These are phyloP conservation scores for Bucco capensis DNA, from an alignment of 2,113 vertebrate species.

Conservation along the genomic window DNA sequence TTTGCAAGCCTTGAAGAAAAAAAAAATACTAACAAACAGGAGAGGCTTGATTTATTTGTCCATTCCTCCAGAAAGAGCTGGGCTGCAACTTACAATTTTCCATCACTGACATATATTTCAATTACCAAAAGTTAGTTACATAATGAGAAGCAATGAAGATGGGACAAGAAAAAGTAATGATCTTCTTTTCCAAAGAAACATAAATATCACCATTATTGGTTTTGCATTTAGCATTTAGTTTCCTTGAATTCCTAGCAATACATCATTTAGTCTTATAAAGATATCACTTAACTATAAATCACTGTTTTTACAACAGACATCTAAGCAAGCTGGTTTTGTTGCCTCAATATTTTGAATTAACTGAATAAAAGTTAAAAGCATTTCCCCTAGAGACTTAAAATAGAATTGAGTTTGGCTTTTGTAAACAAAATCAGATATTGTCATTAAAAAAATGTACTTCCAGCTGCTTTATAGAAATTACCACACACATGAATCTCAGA, in stretches of 20 bases:
- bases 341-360: conserved; percentile 63
- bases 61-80: neutral
- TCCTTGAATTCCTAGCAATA: conserved; percentile 61
- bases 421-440: conserved; percentile 63
- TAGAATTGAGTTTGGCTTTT: conserved; percentile 53
- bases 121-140: neutral
- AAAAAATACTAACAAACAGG: neutral
- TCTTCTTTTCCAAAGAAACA: conserved; percentile 30
- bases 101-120: neutral
- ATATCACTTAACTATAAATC: conserved; percentile 75
- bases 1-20: neutral
- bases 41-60: neutral
- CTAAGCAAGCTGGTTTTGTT: conserved; percentile 64
- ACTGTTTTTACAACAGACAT: conserved; percentile 64
- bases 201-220: conserved; percentile 55
- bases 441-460: conserved; percentile 57
- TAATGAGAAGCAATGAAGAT: neutral
- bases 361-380: conserved; percentile 69
- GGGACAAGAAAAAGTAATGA: neutral
- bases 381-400: conserved; percentile 38
- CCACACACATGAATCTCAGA: conserved; percentile 38
- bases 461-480: conserved; percentile 55
- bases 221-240: conserved; percentile 55
- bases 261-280: conserved; percentile 74
- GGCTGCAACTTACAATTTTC: neutral